Percentiles rank a stretch among this genome's conserved stretches.
Evolutionary conservation across 2,113 vertebrate species (phyloP).

Genomic region (Mormyrus lacerda): DNA sequence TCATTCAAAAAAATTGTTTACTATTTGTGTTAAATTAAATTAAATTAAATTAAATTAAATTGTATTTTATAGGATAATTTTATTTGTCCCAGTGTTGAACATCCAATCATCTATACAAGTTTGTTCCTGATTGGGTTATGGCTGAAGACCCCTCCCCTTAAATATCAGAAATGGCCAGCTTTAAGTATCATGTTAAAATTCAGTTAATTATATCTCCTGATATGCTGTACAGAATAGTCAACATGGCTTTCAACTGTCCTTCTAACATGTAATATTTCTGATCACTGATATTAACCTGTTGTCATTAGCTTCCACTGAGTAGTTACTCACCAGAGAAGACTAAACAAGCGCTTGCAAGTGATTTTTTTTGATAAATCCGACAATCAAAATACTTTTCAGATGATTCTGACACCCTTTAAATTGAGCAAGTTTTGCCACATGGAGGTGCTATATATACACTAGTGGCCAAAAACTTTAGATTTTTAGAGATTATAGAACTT

Average conservation of each 20-base stretch:
- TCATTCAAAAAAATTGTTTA: neutral
- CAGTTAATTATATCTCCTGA: neutral
- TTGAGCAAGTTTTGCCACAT: neutral
- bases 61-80: neutral
- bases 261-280: neutral
- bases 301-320: neutral
- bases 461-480: neutral
- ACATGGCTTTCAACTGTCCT: neutral
- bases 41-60: neutral
- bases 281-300: neutral
- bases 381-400: neutral
- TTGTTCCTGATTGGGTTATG: neutral
- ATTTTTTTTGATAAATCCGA: neutral
- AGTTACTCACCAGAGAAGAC: neutral
- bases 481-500: neutral
- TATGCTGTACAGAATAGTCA: neutral
- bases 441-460: neutral
- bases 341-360: neutral
- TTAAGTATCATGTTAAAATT: neutral
- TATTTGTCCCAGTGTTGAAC: neutral
- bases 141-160: neutral
- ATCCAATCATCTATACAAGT: neutral
- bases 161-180: neutral
- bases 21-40: too few species aligned
- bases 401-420: neutral